A percentile compares a stretch with the other conserved stretches of the same genome.
phyloP scores from a whole-genome alignment of 2,113 vertebrate species.

The Urocolius indicus region DNA sequence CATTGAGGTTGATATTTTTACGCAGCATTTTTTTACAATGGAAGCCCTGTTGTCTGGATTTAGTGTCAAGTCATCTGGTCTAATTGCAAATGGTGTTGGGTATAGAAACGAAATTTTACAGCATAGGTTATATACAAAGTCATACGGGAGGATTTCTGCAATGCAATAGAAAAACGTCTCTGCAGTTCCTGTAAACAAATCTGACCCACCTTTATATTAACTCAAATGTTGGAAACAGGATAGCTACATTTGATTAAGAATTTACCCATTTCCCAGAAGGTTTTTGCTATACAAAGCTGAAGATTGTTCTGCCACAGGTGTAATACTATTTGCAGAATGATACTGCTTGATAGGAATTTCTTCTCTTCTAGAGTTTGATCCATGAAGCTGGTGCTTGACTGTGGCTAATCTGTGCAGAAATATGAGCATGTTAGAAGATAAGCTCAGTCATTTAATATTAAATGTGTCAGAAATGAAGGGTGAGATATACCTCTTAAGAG shows the following conservation, averaged over 20 bases:
- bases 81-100: background rate
- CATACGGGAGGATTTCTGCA: background rate
- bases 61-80: background rate
- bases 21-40: background rate
- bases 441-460: background rate
- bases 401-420: background rate
- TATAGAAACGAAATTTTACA: background rate
- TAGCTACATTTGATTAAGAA: background rate
- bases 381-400: background rate
- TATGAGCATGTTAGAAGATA: background rate
- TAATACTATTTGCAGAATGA: background rate
- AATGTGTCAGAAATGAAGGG: background rate
- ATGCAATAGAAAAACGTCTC: background rate
- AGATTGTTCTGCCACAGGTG: background rate
- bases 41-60: background rate
- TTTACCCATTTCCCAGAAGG: background rate
- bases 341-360: background rate
- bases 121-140: rapidly evolving
- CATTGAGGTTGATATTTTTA: background rate
- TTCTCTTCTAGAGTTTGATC: background rate
- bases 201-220: background rate
- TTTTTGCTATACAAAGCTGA: background rate
- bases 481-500: background rate
- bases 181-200: background rate
- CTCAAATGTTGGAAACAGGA: background rate